Base-by-base conservation (phyloP, 2,888 invertebrate species). In the Electrophaes corylata region DNA sequence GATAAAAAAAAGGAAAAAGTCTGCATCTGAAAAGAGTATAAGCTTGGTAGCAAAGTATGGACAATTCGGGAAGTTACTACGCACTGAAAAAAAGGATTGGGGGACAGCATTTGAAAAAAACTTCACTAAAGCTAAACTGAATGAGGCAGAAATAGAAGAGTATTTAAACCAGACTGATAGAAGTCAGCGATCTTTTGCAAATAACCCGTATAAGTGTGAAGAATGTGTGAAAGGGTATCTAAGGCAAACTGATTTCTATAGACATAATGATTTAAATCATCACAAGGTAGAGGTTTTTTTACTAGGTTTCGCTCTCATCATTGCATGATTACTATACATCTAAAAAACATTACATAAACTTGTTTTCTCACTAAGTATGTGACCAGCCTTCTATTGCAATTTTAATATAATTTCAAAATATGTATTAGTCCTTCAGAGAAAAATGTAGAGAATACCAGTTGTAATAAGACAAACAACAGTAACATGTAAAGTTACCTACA, bases 261-360 rank as follows among this genome's bases (percentile, higher is more conserved):
- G 78, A 1, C 84, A 84, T 61, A 62, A 63, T 0, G 75, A 69
- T 14, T 65, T 75, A 10, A 64, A 62, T 33, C 84, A 84, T 62
- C 63, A 57, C 16, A 58, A 73, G 71, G 84, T 84, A 43, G 1
- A 16, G 10, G n/a, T n/a, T n/a, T n/a, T n/a, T n/a, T n/a, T n/a
- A n/a, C n/a, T n/a, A n/a, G n/a, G n/a, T n/a, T n/a, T n/a, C n/a
- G n/a, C n/a, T n/a, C n/a, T n/a, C n/a, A n/a, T n/a, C n/a, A n/a
- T n/a, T n/a, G n/a, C n/a, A n/a, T n/a, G n/a, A n/a, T n/a, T n/a
- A n/a, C n/a, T n/a, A n/a, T n/a, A n/a, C n/a, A n/a, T n/a, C n/a
- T n/a, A n/a, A n/a, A n/a, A n/a, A n/a, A n/a, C n/a, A n/a, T n/a
- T n/a, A n/a, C n/a, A n/a, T n/a, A n/a, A n/a, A n/a, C n/a, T n/a